Evolutionary conservation across 2,888 invertebrate species (phyloP).

Genomic region (Megastigmus dorsalis): DNA sequence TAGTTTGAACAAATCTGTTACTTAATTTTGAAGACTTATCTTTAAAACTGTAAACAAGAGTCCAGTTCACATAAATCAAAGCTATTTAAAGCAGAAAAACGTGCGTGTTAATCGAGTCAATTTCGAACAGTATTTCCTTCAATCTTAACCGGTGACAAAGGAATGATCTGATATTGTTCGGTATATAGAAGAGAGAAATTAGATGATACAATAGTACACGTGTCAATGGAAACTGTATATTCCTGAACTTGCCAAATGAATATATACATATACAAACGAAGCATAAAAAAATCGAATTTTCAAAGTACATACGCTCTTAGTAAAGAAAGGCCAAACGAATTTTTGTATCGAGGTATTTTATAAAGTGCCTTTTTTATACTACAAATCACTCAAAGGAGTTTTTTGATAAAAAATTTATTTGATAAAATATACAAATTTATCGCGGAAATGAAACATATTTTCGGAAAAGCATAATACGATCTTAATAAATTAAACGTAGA

Average conservation of each 20-base stretch:
- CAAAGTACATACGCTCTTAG: constrained; percentile 13
- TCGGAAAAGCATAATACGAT: no score
- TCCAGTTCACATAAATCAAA: not conserved
- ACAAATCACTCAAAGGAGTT: no score
- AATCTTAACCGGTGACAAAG: constrained; percentile 23
- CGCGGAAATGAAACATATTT: no score
- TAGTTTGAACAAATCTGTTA: constrained; percentile 3
- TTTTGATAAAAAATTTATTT: not conserved
- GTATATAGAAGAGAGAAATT: constrained; percentile 9
- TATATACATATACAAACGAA: constrained; percentile 33
- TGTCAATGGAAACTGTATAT: constrained; percentile 56
- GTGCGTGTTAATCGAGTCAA: not conserved
- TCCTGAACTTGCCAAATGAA: constrained; percentile 67
- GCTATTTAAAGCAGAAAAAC: no score
- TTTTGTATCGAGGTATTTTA: not conserved
- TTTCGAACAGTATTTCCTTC: constrained; percentile 24
- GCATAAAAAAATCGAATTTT: constrained; percentile 29
- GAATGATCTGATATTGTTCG: not conserved
- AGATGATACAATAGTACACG: not conserved
- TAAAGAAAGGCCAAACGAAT: no score
- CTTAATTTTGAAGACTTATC: constrained; percentile 7
- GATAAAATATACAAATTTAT: not conserved
- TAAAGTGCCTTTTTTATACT: constrained; percentile 39
- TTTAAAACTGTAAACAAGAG: not conserved
- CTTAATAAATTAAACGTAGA: no score